Evolutionary conservation across 1,140 invertebrate genomes (phyloP), one percentile per base, ranked within the genome.

Genomic region (Macrobrachium rosenbergii): DNA sequence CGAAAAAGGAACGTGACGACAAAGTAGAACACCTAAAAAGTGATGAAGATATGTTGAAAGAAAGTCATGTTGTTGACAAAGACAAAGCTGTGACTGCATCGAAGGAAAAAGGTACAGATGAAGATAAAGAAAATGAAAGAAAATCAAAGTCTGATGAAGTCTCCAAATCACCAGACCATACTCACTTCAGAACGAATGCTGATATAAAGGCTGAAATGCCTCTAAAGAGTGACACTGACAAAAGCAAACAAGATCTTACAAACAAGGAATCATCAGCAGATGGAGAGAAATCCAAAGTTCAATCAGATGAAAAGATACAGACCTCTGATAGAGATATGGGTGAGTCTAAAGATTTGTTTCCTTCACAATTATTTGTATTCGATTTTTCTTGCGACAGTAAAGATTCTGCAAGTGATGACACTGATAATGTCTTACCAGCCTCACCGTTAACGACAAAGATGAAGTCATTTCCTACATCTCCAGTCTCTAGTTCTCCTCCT

Each of bases 1-100:
- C 5, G 1, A 75, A 21, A 75, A 75, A 75, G 19, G 72, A 75
- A 5, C 23, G 7, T 17, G 14, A 75, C 5, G 72, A 75, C 7
- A 52, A 21, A 75, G 72, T 5, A 43, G 23, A 37, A 17, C 28
- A 23, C 12, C 1, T 7, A 75, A 75, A 23, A 37, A 8, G 7
- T 28, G 59, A 80, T 60, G 59, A 80, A 14, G 21, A 14, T 12
- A 80, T 17, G 19, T n/a, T 19, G 69, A 21, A 12, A 73, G 69
- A 79, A 79, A 79, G 8, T 21, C 16, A 45, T 11, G 52, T n/a
- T 79, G 58, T n/a, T 79, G 58, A 79, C 19, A 62, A 28, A 59
- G 77, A 80, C 11, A 62, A 23, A 23, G 28, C 12, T 63, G 77
- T n/a, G n/a, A 14, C 28, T 62, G 19, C 12, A 59, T n/a, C 59